Evolutionary conservation across 2,797 vertebrate genomes (phyloP).

Genomic region (Epinephelus awoara): DNA sequence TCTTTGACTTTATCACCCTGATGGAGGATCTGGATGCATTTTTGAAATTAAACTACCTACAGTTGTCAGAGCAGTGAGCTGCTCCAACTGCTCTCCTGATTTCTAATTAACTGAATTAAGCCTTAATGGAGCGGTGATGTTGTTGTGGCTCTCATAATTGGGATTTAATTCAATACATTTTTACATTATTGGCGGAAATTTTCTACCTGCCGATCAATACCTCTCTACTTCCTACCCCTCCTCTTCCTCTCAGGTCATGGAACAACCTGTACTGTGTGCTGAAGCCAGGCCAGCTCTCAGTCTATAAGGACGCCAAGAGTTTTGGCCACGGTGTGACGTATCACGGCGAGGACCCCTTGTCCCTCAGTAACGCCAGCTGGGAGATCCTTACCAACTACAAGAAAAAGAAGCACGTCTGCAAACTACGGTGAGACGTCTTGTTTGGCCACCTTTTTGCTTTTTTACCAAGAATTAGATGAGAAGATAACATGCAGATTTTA

Average conservation of each 20-base stretch:
- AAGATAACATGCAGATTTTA: background rate
- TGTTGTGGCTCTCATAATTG: constrained; percentile 25
- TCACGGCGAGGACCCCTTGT: constrained; percentile 93
- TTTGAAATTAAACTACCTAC: background rate
- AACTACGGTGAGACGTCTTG: constrained; percentile 87
- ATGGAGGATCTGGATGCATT: background rate
- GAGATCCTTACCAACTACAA: constrained; percentile 93
- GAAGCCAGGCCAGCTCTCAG: constrained; percentile 90
- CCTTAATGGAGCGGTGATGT: constrained; percentile 14
- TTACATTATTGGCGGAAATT: constrained; percentile 27
- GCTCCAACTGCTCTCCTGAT: background rate
- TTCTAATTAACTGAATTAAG: constrained; percentile 22
- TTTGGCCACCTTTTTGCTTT: background rate
- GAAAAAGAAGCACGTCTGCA: constrained; percentile 96
- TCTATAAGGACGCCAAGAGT: constrained; percentile 94
- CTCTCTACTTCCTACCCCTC: background rate
- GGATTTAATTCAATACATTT: constrained; percentile 33
- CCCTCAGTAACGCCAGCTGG: constrained; percentile 88
- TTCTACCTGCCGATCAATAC: constrained; percentile 21
- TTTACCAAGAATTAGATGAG: background rate
- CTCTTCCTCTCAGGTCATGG: constrained; percentile 91
- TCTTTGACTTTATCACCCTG: background rate
- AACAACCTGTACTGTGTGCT: constrained; percentile 95
- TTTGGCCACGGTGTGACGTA: constrained; percentile 89
- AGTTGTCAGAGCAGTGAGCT: constrained; percentile 8